Base-by-base conservation (phyloP, 2,113 vertebrate genomes). In the Entomyzon cyanotis region DNA sequence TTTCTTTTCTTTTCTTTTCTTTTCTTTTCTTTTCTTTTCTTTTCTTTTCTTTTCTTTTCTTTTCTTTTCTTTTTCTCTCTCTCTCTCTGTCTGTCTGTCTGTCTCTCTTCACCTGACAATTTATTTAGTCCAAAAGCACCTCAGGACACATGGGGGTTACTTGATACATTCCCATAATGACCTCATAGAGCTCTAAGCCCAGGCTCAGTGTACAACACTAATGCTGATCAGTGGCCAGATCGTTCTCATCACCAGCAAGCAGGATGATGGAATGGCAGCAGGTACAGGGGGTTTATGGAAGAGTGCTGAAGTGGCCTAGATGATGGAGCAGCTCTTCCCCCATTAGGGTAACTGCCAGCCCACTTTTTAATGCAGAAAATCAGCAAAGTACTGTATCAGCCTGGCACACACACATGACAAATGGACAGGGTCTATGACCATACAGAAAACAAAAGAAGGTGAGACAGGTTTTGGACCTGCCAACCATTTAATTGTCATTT, bases 351-450 rank as follows among this genome's bases (percentile, higher is more conserved):
- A 80, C 50, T 81, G 56, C n/a, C 65, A 46, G 47, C 14, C 49
- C 39, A 35, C 39, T 60, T 90, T 79, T 89, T 87, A 84, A 91
- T 91, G 80, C 84, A 79, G 49, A 90, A 84, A 89, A 91, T 68
- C 31, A 93, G 49, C 41, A 76, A 73, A 91, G 56, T 35, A n/a
- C 41, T 93, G 10, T 28, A 67, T 92, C 49, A 78, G 33, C 59
- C 22, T 76, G 63, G n/a, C 31, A 73, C 28, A 50, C 47, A 69
- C 12, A 35, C 2, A 6, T 31, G 9, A 85, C 44, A 95, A 90
- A 82, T 30, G 21, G 16, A 64, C 39, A 37, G 56, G 16, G 25
- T 73, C 64, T 82, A 28, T 76, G 37, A 78, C 53, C 20, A 20
- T 59, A 64, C 21, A 53, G 76, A 85, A 82, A 60, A 84, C n/a